Conservation (phyloP, 2,888 invertebrate genomes). For the Perizoma flavofasciatum region DNA sequence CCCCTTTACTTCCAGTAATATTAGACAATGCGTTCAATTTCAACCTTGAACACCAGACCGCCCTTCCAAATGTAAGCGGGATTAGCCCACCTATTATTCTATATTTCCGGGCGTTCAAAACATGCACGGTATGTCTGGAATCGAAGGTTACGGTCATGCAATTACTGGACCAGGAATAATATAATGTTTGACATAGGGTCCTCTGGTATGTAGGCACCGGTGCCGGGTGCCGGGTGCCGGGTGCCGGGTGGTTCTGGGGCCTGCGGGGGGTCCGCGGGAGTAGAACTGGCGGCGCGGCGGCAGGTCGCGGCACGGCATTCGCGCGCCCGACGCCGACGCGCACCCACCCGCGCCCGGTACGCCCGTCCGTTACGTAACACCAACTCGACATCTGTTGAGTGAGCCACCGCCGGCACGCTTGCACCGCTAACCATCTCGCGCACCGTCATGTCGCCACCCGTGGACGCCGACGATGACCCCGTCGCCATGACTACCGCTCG, state of each 20-base stretch:
- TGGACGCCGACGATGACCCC: conserved; percentile 50
- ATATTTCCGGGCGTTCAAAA: not conserved
- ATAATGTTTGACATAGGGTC: conserved; percentile 41
- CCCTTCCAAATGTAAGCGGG: no score
- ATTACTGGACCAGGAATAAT: conserved; percentile 47
- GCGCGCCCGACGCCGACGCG: conserved; percentile 71
- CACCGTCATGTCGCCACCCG: conserved; percentile 64
- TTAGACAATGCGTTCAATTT: no score
- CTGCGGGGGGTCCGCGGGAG: conserved; percentile 37
- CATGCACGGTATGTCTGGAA: conserved; percentile 31
- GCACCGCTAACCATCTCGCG: conserved; percentile 68
- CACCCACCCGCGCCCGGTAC: conserved; percentile 62
- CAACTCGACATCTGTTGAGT: conserved; percentile 77
- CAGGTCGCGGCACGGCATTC: conserved; percentile 58
- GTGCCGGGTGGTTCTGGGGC: conserved; percentile 35
- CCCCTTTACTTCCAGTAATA: no score
- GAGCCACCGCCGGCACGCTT: conserved; percentile 70
- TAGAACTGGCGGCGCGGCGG: conserved; percentile 43
- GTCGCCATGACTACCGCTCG: conserved; percentile 56
- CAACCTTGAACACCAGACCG: no score
- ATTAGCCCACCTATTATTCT: no score
- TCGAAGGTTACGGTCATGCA: conserved; percentile 31
- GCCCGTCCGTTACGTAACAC: conserved; percentile 68
- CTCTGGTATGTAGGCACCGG: conserved; percentile 27
- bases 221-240: no score